Evolutionary conservation across 2,888 invertebrate genomes (phyloP).

Genomic region (Labia minor): DNA sequence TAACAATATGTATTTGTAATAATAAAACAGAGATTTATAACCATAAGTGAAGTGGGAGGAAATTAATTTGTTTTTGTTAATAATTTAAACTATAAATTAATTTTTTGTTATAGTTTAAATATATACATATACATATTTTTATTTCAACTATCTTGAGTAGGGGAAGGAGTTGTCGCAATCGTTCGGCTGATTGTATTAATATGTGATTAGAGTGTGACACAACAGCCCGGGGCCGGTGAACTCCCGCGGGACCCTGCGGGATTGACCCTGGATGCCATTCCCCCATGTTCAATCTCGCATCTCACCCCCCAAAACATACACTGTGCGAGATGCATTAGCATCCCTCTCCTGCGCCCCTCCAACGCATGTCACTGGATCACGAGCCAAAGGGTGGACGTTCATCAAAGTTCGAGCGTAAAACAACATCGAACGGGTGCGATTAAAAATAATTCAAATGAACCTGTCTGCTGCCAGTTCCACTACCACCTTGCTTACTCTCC

Average conservation of each 20-base stretch:
- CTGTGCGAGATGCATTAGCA: not conserved
- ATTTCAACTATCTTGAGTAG: too few relatives aligned
- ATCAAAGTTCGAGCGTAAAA: conserved; percentile 13
- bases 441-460: conserved; percentile 13
- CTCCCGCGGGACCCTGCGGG: not conserved
- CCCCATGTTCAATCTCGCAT: not conserved
- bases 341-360: not conserved
- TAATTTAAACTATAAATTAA: too few relatives aligned
- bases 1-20: too few relatives aligned
- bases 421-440: not conserved
- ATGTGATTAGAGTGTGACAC: conserved; percentile 13
- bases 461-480: not conserved
- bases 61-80: too few relatives aligned
- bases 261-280: conserved; percentile 2
- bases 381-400: not conserved
- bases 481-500: not conserved
- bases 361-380: conserved; percentile 13
- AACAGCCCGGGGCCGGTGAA: not conserved
- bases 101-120: too few relatives aligned
- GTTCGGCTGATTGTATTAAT: not conserved
- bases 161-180: not conserved
- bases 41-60: too few relatives aligned
- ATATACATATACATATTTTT: too few relatives aligned
- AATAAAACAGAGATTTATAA: too few relatives aligned
- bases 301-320: not conserved